Evolutionary conservation across 2,797 vertebrate species (phyloP).

Genomic region (Aythya fuligula): DNA sequence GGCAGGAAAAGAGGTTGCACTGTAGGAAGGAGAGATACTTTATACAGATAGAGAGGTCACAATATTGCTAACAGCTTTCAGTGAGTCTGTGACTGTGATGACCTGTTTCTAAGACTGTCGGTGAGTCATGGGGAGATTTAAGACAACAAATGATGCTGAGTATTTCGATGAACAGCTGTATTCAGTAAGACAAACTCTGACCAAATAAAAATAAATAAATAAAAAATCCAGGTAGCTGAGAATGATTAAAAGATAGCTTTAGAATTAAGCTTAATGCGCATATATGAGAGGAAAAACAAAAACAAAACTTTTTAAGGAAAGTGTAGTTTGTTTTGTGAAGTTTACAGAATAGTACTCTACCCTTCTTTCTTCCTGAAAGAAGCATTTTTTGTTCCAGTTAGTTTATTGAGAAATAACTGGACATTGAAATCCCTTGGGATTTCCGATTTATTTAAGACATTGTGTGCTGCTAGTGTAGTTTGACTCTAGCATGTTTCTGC

Average conservation of each 20-base stretch:
- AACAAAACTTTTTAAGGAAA: not conserved
- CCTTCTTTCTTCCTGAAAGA: not conserved
- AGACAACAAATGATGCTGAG: not conserved
- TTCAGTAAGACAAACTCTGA: not conserved
- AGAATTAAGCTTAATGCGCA: not conserved
- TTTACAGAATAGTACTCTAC: not conserved
- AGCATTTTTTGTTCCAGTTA: not conserved
- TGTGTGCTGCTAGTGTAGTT: not conserved
- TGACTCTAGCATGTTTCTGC: not conserved
- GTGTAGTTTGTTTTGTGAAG: not conserved
- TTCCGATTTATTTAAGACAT: not conserved
- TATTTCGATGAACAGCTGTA: not conserved
- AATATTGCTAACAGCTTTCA: not conserved
- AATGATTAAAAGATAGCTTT: not conserved
- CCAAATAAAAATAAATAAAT: not conserved
- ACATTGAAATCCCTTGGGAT: not conserved
- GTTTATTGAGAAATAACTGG: not conserved
- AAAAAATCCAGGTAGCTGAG: not conserved
- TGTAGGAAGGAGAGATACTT: not conserved
- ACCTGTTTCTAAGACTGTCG: not conserved
- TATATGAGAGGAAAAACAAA: not conserved
- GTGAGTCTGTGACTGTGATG: not conserved
- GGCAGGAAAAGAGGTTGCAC: not conserved
- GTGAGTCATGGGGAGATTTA: not conserved
- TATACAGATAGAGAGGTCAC: not conserved